These are phyloP conservation scores for Pseudorhombus dupliciocellatus DNA, from an alignment of 2,113 vertebrate species.

Conservation along the genomic window DNA sequence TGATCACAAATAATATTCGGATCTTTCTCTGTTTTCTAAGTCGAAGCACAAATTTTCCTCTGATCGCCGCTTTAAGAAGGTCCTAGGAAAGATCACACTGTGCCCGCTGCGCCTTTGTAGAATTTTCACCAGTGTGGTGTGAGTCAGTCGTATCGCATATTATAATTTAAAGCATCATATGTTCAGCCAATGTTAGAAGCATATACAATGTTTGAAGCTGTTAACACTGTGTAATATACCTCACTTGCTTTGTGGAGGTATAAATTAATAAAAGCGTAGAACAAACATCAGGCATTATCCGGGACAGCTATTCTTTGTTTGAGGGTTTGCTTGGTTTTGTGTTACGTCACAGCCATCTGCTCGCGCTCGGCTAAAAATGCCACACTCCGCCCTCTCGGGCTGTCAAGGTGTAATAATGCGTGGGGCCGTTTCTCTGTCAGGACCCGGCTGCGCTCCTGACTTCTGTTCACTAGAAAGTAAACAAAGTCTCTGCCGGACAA, in stretches of 20 bases:
- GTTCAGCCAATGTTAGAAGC: neutral
- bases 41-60: conserved; percentile 80
- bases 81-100: conserved; percentile 78
- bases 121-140: conserved; percentile 21
- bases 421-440: neutral
- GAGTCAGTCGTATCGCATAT: neutral
- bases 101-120: conserved; percentile 72
- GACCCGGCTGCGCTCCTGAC: conserved; percentile 8
- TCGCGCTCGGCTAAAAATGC: fast-evolving
- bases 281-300: conserved; percentile 37
- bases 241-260: neutral
- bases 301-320: conserved; percentile 19
- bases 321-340: conserved; percentile 52
- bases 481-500: neutral
- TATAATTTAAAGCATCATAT: neutral
- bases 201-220: neutral
- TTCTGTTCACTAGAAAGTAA: neutral
- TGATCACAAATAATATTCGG: conserved; percentile 58
- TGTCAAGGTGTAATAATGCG: neutral
- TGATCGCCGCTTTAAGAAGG: conserved; percentile 83
- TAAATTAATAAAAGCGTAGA: neutral
- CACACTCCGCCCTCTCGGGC: conserved; percentile 26
- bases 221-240: fast-evolving
- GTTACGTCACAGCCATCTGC: neutral
- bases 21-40: conserved; percentile 78